Base-by-base conservation (phyloP, 1,140 invertebrate genomes). In the Pseudomyrmex concolor region DNA sequence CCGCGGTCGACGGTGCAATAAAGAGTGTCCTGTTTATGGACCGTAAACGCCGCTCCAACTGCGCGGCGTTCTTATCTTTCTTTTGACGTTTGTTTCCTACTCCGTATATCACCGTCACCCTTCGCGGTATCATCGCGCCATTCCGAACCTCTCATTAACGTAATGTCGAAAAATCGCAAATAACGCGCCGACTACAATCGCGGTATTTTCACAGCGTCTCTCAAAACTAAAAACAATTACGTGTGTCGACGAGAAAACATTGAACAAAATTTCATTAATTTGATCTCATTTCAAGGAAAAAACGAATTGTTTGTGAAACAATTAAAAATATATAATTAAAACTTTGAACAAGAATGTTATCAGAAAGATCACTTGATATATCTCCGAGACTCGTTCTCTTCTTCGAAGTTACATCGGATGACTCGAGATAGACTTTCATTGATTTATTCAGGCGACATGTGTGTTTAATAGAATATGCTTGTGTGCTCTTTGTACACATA, bases 31-130 rank as follows among this genome's bases (percentile, higher is more conserved):
- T 83, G 90, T 92, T 92, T 91, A 92, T 91, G 92, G 90, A 89
- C 90, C 91, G 89, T 92, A 93, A 92, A 93, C 81, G 91, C 83
- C 83, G 89, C 85, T 90, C 88, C 90, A 91, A 92, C 91, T 84
- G 86, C 72, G 87, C 83, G 57, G 55, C 57, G 17, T 80, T 80
- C 83, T 84, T 84, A 84, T 84, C 86, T 86, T 55, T 12, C 34
- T 34, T 34, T 34, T 54, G 51, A 59, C 62, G 43, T 73, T 67
- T 86, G 80, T 91, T 89, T 88, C 86, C 89, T 91, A 90, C 89
- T 91, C 86, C 88, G 82, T 91, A 92, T 91, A 92, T 92, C 91
- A 90, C 80, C 22, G 45, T 8, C 63, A 19, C 43, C 54, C 55
- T 7, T 45, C 63, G 77, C 45, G 67, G 59, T 72, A 84, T 84